These are phyloP conservation scores for Papilio dardanus DNA, from an alignment of 1,140 invertebrate genomes.

Conservation along the genomic window DNA sequence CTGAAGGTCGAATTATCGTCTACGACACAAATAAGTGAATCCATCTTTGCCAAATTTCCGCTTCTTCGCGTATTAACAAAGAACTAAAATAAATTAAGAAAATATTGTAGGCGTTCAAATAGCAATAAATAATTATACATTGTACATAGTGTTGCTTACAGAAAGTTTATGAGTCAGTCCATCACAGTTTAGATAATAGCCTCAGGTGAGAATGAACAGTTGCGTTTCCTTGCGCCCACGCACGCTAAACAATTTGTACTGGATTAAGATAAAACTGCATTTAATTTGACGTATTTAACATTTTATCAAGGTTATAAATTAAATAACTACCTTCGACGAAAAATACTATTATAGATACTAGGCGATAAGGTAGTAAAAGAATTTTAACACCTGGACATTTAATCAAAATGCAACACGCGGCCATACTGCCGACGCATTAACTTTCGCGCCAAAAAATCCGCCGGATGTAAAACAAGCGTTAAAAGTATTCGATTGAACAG, in stretches of 20 bases:
- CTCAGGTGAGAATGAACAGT: conserved; percentile 15
- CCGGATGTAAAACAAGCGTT: conserved; percentile 14
- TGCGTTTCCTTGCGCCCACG: not conserved
- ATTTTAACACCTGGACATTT: not conserved
- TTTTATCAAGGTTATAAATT: not conserved
- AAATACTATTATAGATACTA: not conserved
- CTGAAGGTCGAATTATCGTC: no score
- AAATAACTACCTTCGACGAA: not conserved
- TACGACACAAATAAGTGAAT: no score
- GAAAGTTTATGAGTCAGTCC: conserved; percentile 2
- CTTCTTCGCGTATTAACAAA: not conserved
- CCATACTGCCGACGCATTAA: not conserved
- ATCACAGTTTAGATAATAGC: conserved; percentile 20
- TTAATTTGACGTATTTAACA: not conserved
- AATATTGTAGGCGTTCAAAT: conserved; percentile 5
- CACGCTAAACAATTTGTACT: conserved; percentile 6
- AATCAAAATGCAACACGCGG: not conserved
- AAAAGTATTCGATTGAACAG: conserved; percentile 22
- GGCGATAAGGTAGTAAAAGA: not conserved
- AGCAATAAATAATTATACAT: not conserved
- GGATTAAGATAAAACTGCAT: not conserved
- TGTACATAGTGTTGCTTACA: not conserved
- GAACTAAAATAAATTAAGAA: not conserved
- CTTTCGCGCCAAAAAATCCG: conserved; percentile 12
- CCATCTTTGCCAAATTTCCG: not conserved